Evolutionary conservation across 2,797 vertebrate genomes (phyloP).

Genomic region (Delichon dasypus): DNA sequence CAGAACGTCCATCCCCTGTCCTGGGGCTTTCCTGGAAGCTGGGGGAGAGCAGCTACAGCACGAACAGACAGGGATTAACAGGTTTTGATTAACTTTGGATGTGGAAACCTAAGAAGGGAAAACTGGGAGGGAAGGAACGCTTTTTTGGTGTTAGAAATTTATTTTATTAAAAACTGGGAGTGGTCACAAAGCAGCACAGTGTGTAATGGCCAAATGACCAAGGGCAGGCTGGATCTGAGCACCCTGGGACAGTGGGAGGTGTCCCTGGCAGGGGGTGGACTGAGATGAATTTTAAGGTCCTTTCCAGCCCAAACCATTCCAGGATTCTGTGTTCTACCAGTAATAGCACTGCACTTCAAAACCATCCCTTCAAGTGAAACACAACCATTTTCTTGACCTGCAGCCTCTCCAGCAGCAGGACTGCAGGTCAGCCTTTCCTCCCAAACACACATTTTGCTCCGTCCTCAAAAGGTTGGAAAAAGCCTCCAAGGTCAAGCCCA

Average conservation of each 20-base stretch:
- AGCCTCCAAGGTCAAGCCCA: background rate
- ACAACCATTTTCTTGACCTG: no score
- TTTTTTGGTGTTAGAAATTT: background rate
- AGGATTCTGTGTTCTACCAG: background rate
- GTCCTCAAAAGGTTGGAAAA: background rate
- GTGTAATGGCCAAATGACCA: background rate
- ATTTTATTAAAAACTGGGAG: background rate
- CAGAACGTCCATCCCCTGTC: background rate
- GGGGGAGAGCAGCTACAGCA: background rate
- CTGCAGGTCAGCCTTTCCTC: background rate
- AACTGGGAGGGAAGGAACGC: background rate
- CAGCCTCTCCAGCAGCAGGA: background rate
- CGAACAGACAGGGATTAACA: background rate
- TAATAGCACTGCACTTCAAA: accelerated
- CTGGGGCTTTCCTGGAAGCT: background rate
- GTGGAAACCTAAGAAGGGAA: background rate
- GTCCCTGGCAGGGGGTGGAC: background rate
- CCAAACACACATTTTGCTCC: background rate
- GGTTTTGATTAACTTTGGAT: background rate
- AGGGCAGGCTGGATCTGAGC: background rate
- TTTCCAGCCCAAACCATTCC: background rate
- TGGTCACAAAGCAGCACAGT: no score
- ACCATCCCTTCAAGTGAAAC: background rate
- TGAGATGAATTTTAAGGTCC: background rate
- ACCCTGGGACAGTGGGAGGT: background rate